phyloP scores from a whole-genome alignment of 2,113 vertebrate species.

The Eptesicus fuscus region DNA sequence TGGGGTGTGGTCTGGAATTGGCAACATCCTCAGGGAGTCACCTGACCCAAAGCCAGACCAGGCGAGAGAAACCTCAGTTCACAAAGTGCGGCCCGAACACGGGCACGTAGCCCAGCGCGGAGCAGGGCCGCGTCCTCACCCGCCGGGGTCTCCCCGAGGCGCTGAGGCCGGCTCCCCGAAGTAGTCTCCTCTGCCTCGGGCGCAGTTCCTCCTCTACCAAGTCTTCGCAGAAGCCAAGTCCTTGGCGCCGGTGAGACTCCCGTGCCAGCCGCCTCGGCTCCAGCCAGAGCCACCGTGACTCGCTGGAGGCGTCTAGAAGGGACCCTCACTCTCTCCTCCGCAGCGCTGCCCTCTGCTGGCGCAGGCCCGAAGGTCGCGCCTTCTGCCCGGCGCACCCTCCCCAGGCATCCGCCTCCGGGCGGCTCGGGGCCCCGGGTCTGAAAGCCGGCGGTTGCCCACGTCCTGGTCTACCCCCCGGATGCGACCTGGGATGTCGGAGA shows the following conservation, averaged over 20 bases:
- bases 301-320: background rate
- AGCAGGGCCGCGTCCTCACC: background rate
- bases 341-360: constrained; percentile 68
- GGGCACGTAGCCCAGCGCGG: background rate
- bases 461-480: fast-evolving
- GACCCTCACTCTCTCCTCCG: background rate
- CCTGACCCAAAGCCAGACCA: background rate
- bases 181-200: fast-evolving
- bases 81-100: background rate
- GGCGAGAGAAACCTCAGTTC: background rate
- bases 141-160: background rate
- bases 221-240: background rate
- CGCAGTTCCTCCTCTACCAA: too few species aligned
- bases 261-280: background rate
- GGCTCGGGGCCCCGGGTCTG: background rate
- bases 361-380: background rate
- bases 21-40: background rate
- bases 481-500: fast-evolving
- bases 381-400: background rate
- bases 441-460: background rate
- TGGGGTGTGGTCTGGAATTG: background rate
- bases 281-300: background rate
- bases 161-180: background rate
- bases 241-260: background rate
- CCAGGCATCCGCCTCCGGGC: background rate